A percentile compares a stretch with the other conserved stretches of the same genome.
phyloP scores from a whole-genome alignment of 2,113 vertebrate genomes.

The Ammospiza caudacuta region DNA sequence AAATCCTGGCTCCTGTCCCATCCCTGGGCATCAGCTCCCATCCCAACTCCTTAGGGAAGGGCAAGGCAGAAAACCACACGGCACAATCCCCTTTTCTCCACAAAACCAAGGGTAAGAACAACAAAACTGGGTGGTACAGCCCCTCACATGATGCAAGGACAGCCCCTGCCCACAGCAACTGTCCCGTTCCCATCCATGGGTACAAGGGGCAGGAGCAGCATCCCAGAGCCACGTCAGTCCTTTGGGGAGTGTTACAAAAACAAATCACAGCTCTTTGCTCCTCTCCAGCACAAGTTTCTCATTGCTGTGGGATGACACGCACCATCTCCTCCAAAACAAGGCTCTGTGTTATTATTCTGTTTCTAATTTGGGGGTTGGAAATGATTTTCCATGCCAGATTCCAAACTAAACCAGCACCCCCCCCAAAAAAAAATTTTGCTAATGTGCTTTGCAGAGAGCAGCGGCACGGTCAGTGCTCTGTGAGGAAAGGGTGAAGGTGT shows the following conservation, averaged over 20 bases:
- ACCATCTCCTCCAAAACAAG: slow-evolving; percentile 26
- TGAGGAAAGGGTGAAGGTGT: neutral
- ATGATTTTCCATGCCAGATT: slow-evolving; percentile 23
- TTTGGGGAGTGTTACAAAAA: neutral
- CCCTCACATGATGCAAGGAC: neutral
- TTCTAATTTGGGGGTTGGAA: slow-evolving; percentile 63
- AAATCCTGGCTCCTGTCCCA: neutral
- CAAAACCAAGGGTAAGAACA: neutral
- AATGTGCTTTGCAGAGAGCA: neutral
- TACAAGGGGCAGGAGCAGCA: neutral
- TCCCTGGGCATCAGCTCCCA: neutral
- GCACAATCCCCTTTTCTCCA: neutral
- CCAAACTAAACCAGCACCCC: neutral
- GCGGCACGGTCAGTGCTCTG: neutral
- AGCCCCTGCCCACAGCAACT: neutral
- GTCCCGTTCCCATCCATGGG: neutral
- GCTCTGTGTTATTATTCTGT: slow-evolving; percentile 19
- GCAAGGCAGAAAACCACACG: accelerated
- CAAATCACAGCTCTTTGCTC: neutral
- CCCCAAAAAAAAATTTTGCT: neutral
- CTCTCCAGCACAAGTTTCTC: slow-evolving; percentile 23
- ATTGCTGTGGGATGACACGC: slow-evolving; percentile 55
- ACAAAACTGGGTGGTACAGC: neutral
- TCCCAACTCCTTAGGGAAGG: neutral
- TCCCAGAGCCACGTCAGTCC: neutral